Conservation (phyloP, 2,113 vertebrate species). For the Melanerpes formicivorus region DNA sequence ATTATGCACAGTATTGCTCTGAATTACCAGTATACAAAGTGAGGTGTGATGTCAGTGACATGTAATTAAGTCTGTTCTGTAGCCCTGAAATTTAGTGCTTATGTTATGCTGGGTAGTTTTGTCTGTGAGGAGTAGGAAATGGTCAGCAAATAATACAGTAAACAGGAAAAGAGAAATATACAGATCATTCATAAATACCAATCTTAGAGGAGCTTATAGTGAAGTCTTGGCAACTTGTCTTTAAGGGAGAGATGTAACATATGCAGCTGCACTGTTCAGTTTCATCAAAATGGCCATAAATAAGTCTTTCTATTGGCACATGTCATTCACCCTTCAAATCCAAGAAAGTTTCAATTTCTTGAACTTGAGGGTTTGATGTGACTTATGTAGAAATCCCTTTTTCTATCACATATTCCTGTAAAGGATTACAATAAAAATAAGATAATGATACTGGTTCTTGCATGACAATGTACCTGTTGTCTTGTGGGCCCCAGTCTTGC, state of each 20-base stretch:
- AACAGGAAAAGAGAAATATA: not conserved
- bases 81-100: not conserved
- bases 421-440: not conserved
- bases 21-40: not conserved
- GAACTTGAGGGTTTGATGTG: not conserved
- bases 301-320: not conserved
- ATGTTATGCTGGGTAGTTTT: not conserved
- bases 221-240: not conserved
- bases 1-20: not conserved
- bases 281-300: not conserved
- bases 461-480: not conserved
- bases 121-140: constrained; percentile 20
- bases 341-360: not conserved
- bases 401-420: not conserved
- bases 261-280: not conserved
- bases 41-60: not conserved
- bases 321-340: not conserved
- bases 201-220: not conserved
- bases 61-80: not conserved
- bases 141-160: not conserved
- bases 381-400: not conserved
- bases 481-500: too few relatives aligned
- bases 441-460: not conserved
- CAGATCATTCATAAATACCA: not conserved
- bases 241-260: not conserved